Evolutionary conservation across 2,113 vertebrate species (phyloP).

Genomic region (Elaphurus davidianus): DNA sequence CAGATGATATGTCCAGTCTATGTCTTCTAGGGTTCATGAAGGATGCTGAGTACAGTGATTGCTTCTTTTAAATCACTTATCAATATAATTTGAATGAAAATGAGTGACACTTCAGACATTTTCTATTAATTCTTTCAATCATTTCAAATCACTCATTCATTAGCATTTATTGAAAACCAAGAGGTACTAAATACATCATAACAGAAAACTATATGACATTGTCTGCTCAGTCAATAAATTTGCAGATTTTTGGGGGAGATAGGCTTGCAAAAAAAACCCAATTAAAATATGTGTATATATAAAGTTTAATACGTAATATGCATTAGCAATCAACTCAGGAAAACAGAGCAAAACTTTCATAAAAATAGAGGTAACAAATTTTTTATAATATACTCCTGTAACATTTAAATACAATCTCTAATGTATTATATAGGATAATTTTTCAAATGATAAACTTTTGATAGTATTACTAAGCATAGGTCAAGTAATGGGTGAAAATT

Average conservation of each 20-base stretch:
- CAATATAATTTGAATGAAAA: background rate
- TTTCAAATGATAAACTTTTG: background rate
- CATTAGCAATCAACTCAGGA: background rate
- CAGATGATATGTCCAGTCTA: background rate
- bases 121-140: background rate
- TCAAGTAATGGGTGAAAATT: background rate
- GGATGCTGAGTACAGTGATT: background rate
- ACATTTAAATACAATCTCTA: background rate
- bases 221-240: background rate
- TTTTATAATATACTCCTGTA: background rate
- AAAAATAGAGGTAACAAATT: background rate
- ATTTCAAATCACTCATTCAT: background rate
- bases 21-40: background rate
- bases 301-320: background rate
- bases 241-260: background rate
- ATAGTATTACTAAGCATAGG: background rate
- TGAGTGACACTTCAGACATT: background rate
- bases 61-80: background rate
- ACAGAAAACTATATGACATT: background rate
- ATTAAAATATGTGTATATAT: background rate
- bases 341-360: background rate
- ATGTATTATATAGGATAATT: background rate
- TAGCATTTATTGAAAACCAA: background rate
- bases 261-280: background rate
- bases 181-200: background rate